Evolutionary conservation across 2,888 invertebrate species (phyloP), one percentile per base, ranked within the genome.

Genomic region (Salpingus planirostris): DNA sequence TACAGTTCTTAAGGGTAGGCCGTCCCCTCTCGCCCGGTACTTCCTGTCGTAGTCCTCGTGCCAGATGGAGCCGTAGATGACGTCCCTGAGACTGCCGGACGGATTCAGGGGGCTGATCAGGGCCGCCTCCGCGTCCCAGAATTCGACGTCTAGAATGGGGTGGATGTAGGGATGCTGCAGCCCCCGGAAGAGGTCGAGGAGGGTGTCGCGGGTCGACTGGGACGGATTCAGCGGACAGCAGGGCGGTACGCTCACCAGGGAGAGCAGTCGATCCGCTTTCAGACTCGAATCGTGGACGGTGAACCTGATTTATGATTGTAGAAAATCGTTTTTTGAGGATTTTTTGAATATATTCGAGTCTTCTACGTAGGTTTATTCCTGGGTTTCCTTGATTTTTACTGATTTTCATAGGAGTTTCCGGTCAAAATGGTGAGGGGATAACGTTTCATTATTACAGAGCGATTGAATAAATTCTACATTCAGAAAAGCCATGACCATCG

Each of bases 131-230:
- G 70, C 72, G 37, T 73, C 72, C 61, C 77, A 73, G 57, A 91
- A 80, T 54, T 89, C 89, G 43, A 92, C 69, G 57, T 91, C 89
- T 49, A 90, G 67, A 13, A 91, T 80, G 0, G 92, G 92, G 65
- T 86, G 89, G 44, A 93, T 85, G 61, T 91, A 92, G 0, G 93
- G 92, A 65, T 93, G 92, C 61, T 92, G 90, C 23, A 90, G 71
- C 6, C 84, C 81, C 30, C 86, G 74, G 56, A 92, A 85, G 44
- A 92, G 67, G 57, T 89, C 85, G 66, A 85, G 73, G 23, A 91
- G 71, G 21, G 78, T 73, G 21, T 72, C 71, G 31, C 78, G 70
- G 1, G 83, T 82, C 18, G 74, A 67, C 12, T 76, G 71, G 34
- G 55, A 52, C 27, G 59, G 76, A 46, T 77, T 78, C 47, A 86